Conservation (phyloP, 1,140 invertebrate genomes). For the Zaprionus lachaisei region DNA sequence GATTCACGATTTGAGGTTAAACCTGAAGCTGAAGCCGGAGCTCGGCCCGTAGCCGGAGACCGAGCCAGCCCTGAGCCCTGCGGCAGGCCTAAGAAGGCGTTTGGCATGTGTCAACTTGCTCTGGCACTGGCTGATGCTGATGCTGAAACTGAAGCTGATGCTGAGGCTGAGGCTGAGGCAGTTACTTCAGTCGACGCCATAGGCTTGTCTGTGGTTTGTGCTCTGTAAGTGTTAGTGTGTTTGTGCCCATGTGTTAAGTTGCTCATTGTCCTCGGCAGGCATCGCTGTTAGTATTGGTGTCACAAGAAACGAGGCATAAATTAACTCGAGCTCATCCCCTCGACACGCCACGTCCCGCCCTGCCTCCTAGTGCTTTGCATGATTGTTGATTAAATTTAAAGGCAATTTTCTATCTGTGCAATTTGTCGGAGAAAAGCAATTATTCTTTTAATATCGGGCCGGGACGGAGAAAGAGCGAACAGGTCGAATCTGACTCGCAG, state of each 20-base stretch:
- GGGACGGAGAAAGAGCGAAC: background rate
- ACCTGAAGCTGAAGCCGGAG: background rate
- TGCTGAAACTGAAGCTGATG: background rate
- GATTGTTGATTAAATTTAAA: slow-evolving; percentile 12
- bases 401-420: slow-evolving; percentile 4
- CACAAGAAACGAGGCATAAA: slow-evolving; percentile 5
- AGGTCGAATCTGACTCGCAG: background rate
- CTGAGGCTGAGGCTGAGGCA: background rate
- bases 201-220: slow-evolving; percentile 1
- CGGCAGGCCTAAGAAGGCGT: slow-evolving; percentile 1
- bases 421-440: slow-evolving; percentile 8
- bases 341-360: background rate
- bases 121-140: background rate
- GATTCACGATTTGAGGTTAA: background rate
- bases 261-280: slow-evolving; percentile 6
- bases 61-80: background rate
- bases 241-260: slow-evolving; percentile 10
- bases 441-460: background rate
- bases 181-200: background rate
- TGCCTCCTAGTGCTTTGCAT: background rate
- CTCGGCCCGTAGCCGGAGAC: background rate
- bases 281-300: background rate
- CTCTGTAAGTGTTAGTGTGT: background rate
- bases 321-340: background rate
- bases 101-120: slow-evolving; percentile 7